Base-by-base conservation (phyloP, 2,888 invertebrate genomes). In the Coremacera marginata region DNA sequence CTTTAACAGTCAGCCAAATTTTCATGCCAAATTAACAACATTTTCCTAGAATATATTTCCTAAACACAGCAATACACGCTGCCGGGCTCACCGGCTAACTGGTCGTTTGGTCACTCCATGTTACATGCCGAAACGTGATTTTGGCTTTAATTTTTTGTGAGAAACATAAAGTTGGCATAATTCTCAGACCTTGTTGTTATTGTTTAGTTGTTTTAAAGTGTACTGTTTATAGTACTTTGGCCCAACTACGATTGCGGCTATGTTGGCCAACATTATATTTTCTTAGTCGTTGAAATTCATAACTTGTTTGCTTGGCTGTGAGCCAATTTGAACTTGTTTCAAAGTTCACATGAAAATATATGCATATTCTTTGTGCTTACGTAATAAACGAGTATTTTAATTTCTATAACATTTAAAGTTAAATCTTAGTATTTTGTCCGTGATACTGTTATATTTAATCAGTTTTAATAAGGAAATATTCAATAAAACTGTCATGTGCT, bases 111-210 rank as follows among this genome's bases (percentile, higher is more conserved):
- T 60, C 27, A 27, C 44, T 60, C 9, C 25, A 27, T 11, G 27
- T 60, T 14, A 27, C 22, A 27, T 11, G 27, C 25, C 1, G 4
- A 25, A 27, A 27, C 14, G 60, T 60, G 9, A 14, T 14, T 11
- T 63, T 3, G 14, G 16, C 37, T 19, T 16, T 44, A 2, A 44
- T 19, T 67, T 67, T 44, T 22, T 65, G 67, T 67, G 44, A 67
- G 67, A 67, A 67, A 44, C 67, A 34, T 16, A 44, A 67, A 67
- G 44, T 22, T 67, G 67, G 67, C 67, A 67, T 22, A 67, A 27
- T 67, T 67, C 44, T 67, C 44, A 19, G 44, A 19, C 8, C 14
- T 37, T n/a, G 19, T 67, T 37, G 67, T 44, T 1, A 31, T 65
- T 31, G 37, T 65, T 65, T 7, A 14, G 8, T 37, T 67, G 37